Conservation (phyloP, 2,888 invertebrate genomes). For the Anaspis maculata region DNA sequence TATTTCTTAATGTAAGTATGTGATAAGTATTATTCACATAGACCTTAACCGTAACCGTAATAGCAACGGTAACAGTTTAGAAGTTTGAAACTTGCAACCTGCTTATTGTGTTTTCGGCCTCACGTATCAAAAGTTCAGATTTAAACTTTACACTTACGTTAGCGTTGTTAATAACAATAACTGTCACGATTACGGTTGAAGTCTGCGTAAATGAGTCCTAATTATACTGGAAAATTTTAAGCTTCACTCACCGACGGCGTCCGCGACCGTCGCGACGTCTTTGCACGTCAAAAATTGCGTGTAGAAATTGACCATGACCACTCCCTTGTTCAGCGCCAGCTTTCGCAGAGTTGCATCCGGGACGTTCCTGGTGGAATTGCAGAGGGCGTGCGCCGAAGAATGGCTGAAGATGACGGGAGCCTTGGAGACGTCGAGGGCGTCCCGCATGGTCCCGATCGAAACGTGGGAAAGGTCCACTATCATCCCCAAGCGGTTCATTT, state of each 20-base stretch:
- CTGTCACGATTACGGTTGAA: too few species aligned
- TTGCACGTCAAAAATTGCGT: constrained; percentile 68
- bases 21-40: too few species aligned
- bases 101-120: too few species aligned
- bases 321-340: constrained; percentile 69
- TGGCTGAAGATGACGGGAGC: constrained; percentile 84
- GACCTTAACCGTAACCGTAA: too few species aligned
- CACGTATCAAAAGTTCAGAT: too few species aligned
- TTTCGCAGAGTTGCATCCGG: constrained; percentile 66
- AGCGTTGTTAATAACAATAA: too few species aligned
- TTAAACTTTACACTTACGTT: too few species aligned
- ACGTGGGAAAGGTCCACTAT: constrained; percentile 79
- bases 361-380: constrained; percentile 75
- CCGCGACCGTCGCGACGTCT: constrained; percentile 65
- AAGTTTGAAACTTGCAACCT: too few species aligned
- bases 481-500: constrained; percentile 87
- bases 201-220: too few species aligned
- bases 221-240: too few species aligned
- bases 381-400: constrained; percentile 71
- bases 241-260: constrained; percentile 74
- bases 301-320: constrained; percentile 84
- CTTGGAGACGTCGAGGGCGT: constrained; percentile 64
- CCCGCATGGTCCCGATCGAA: constrained; percentile 71
- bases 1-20: too few species aligned
- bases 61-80: too few species aligned